Evolutionary conservation across 1,140 invertebrate genomes (phyloP).

Genomic region (Teleopsis dalmanni): DNA sequence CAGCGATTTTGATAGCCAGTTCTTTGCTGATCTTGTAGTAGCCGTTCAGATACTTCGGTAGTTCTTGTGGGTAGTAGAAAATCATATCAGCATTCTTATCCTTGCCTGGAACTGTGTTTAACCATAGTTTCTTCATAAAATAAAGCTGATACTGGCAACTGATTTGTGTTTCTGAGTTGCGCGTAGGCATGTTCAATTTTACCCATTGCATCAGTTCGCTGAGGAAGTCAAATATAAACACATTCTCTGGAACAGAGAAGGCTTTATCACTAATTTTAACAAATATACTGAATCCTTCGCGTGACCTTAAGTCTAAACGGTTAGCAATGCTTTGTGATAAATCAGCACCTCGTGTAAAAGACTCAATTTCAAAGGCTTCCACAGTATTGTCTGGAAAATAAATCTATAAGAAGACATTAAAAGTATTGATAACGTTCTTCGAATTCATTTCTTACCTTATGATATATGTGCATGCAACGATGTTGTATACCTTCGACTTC

Average conservation of each 20-base stretch:
- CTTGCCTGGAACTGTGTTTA: conserved; percentile 77
- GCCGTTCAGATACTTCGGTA: conserved; percentile 84
- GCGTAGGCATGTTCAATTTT: conserved; percentile 64
- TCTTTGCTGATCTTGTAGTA: conserved; percentile 76
- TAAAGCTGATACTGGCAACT: conserved; percentile 84
- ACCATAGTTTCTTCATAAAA: conserved; percentile 97
- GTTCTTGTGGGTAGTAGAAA: conserved; percentile 92
- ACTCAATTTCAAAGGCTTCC: conserved; percentile 70
- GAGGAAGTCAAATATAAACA: conserved; percentile 95
- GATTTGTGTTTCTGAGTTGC: conserved; percentile 56
- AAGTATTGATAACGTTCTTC: not conserved
- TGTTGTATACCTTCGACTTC: conserved; percentile 94
- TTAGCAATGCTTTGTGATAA: conserved; percentile 75
- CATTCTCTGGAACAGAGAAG: conserved; percentile 83
- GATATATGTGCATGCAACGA: conserved; percentile 88
- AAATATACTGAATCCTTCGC: conserved; percentile 85
- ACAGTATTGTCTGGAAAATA: conserved; percentile 92
- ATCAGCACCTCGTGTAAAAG: conserved; percentile 78
- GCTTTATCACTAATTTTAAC: conserved; percentile 84
- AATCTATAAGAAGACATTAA: conserved; percentile 13
- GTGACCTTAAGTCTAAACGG: conserved; percentile 63
- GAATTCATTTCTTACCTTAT: conserved; percentile 55
- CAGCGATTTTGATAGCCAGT: conserved; percentile 71
- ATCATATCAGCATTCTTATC: conserved; percentile 86
- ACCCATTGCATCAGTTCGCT: conserved; percentile 82